phyloP scores from a whole-genome alignment of 2,797 vertebrate genomes.

The Oreortyx pictus region DNA sequence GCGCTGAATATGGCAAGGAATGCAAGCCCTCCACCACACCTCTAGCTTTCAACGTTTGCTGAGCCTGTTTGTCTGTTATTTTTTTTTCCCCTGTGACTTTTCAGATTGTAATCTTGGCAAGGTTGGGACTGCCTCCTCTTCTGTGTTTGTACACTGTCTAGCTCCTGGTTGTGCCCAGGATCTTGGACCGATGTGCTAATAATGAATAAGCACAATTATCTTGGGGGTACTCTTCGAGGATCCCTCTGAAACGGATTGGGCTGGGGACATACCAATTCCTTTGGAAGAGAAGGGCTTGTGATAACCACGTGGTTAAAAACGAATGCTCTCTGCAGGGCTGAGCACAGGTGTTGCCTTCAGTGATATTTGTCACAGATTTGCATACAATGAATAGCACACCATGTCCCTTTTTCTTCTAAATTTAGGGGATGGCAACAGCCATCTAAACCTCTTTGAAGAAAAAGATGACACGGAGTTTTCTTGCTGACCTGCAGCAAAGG shows the following conservation, averaged over 20 bases:
- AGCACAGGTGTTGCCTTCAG: neutral
- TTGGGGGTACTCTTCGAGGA: neutral
- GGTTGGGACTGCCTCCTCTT: neutral
- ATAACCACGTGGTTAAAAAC: neutral
- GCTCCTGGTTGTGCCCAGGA: neutral
- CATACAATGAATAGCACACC: neutral
- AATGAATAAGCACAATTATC: conserved; percentile 3
- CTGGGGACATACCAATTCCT: neutral
- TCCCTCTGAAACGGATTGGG: neutral
- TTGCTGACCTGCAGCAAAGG: conserved; percentile 50
- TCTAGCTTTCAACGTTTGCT: conserved; percentile 52
- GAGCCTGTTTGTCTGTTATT: conserved; percentile 56
- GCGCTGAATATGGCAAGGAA: conserved; percentile 34
- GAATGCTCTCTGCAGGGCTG: neutral
- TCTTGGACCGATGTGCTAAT: neutral
- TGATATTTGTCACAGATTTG: neutral
- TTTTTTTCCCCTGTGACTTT: neutral
- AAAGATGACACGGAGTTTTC: neutral
- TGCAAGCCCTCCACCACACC: conserved; percentile 49
- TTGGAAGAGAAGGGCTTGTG: neutral
- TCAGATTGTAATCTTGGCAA: conserved; percentile 32
- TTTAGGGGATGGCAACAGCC: neutral
- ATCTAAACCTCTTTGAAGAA: conserved; percentile 56
- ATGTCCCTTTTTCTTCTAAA: conserved; percentile 30
- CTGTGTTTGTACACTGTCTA: neutral